Conservation (phyloP, 2,797 vertebrate species). For the Megalops cyprinoides region DNA sequence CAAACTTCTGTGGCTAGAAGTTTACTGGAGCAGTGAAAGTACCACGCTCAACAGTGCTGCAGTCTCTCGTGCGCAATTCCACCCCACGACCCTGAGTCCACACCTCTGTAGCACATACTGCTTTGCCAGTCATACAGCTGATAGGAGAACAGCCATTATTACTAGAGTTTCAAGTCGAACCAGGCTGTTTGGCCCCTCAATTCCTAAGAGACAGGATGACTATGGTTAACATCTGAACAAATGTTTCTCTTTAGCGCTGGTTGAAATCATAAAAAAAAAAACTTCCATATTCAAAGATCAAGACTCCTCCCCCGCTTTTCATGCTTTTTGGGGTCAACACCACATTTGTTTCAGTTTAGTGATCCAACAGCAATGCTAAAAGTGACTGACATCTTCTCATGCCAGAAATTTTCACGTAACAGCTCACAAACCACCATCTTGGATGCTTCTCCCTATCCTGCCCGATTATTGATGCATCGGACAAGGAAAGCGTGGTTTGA, state of each 20-base stretch:
- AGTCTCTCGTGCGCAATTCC: neutral
- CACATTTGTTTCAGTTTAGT: constrained; percentile 19
- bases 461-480: neutral
- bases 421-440: neutral
- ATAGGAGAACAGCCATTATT: neutral
- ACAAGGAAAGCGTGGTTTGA: neutral
- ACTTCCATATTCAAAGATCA: neutral
- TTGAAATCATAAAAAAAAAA: neutral
- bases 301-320: neutral
- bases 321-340: neutral
- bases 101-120: neutral
- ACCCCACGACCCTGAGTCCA: neutral
- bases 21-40: neutral
- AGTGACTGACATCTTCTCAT: neutral
- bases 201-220: neutral
- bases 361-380: constrained; percentile 11
- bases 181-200: neutral
- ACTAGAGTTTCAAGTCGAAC: neutral
- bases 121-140: neutral
- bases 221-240: neutral
- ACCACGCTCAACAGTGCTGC: neutral
- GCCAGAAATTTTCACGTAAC: neutral
- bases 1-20: neutral
- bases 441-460: neutral
- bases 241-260: neutral